phyloP scores from a whole-genome alignment of 2,113 vertebrate species.

The Pelusios castaneus region DNA sequence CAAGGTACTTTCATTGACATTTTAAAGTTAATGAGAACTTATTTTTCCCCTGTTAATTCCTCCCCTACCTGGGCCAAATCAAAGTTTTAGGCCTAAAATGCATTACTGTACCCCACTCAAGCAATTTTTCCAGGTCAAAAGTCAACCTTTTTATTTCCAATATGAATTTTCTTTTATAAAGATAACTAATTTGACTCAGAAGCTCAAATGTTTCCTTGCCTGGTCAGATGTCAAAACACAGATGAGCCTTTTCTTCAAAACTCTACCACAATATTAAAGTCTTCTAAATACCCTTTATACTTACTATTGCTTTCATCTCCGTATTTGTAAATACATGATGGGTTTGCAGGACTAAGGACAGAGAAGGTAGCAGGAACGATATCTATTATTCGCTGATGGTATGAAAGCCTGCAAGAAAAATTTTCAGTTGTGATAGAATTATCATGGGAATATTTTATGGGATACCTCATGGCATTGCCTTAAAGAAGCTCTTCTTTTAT shows the following conservation, averaged over 20 bases:
- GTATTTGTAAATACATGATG: slow-evolving; percentile 91
- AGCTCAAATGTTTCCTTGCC: not conserved
- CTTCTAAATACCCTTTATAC: slow-evolving; percentile 57
- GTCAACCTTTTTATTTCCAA: not conserved
- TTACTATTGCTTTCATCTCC: slow-evolving; percentile 90
- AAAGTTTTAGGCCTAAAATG: not conserved
- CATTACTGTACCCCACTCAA: not conserved
- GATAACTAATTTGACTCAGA: not conserved
- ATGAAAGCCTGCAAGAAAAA: slow-evolving; percentile 87
- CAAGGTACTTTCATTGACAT: no score
- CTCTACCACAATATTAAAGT: not conserved
- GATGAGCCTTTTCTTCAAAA: not conserved
- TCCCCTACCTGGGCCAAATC: not conserved
- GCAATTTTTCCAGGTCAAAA: not conserved
- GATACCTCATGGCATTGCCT: not conserved
- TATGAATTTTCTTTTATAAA: not conserved
- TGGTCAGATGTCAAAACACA: not conserved
- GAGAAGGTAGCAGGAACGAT: slow-evolving; percentile 94
- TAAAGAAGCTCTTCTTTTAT: not conserved
- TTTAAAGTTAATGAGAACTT: not conserved
- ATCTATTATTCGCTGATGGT: slow-evolving; percentile 96
- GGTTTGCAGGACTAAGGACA: slow-evolving; percentile 90
- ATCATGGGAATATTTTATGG: not conserved
- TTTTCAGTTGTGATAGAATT: slow-evolving; percentile 9
- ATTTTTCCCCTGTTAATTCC: no score